phyloP scores from a whole-genome alignment of 1,140 invertebrate genomes.

The Eubasilissa regina region DNA sequence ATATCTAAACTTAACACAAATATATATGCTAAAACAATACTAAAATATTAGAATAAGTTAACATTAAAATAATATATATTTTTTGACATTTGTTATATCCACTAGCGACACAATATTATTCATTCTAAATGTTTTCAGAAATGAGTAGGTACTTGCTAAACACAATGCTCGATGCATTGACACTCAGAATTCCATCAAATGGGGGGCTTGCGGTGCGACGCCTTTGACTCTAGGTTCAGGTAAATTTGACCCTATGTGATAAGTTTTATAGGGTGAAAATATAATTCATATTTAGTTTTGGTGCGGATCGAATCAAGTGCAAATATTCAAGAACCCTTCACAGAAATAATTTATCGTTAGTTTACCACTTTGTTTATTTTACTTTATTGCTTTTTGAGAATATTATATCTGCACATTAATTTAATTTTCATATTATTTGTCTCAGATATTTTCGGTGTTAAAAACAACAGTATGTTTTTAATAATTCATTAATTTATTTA shows the following conservation, averaged over 20 bases:
- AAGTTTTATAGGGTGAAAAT: constrained; percentile 51
- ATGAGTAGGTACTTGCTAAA: neutral
- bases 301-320: constrained; percentile 60
- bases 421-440: no score
- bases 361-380: constrained; percentile 35
- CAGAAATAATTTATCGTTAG: constrained; percentile 46
- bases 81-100: no score
- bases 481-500: neutral
- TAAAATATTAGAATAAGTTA: no score
- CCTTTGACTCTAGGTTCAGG: constrained; percentile 8
- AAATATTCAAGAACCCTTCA: constrained; percentile 59
- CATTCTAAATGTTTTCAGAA: neutral
- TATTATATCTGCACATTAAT: no score
- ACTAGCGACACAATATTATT: no score
- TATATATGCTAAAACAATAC: no score
- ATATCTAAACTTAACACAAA: no score
- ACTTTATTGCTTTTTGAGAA: constrained; percentile 23
- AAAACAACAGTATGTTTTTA: neutral
- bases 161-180: no score
- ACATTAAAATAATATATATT: no score
- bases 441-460: no score
- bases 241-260: constrained; percentile 32
- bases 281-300: constrained; percentile 52
- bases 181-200: no score
- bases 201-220: neutral